Conservation (phyloP, 2,888 invertebrate genomes). For the Pogonocherus hispidulus region DNA sequence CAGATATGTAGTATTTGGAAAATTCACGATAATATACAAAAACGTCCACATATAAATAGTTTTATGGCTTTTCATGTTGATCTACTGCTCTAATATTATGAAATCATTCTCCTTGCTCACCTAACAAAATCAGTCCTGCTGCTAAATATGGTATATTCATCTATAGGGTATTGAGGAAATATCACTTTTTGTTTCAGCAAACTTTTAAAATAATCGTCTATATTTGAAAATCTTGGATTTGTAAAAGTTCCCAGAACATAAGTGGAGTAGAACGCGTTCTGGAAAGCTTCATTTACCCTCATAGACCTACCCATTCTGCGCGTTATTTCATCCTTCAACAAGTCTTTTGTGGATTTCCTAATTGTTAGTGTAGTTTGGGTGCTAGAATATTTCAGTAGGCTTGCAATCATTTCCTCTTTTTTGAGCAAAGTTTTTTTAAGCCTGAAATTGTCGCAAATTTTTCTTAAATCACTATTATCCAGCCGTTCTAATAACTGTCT, state of each 20-base stretch:
- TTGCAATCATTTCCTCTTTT: constrained; percentile 51
- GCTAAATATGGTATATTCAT: constrained; percentile 55
- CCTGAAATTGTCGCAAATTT: constrained; percentile 36
- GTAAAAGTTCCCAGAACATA: constrained; percentile 59
- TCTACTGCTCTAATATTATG: no score
- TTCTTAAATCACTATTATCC: constrained; percentile 34
- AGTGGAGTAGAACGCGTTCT: constrained; percentile 52
- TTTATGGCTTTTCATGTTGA: no score
- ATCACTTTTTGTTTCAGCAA: constrained; percentile 46
- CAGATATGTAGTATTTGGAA: no score
- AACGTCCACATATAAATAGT: no score
- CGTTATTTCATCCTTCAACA: constrained; percentile 53
- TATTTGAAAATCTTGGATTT: constrained; percentile 51
- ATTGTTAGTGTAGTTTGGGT: constrained; percentile 56
- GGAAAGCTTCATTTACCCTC: constrained; percentile 52
- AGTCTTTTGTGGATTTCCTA: constrained; percentile 52
- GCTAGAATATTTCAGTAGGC: constrained; percentile 51
- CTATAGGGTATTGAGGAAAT: constrained; percentile 53
- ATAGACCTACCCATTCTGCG: constrained; percentile 57
- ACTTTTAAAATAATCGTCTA: constrained; percentile 53
- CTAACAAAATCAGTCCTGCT: constrained; percentile 54
- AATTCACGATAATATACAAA: no score
- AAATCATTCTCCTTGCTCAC: constrained; percentile 46
- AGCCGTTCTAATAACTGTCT: constrained; percentile 38
- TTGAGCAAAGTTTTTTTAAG: constrained; percentile 42